A percentile compares a stretch with the other conserved stretches of the same genome.
Conservation (phyloP, 2,888 invertebrate species). For the Pachymerium ferrugineum region DNA sequence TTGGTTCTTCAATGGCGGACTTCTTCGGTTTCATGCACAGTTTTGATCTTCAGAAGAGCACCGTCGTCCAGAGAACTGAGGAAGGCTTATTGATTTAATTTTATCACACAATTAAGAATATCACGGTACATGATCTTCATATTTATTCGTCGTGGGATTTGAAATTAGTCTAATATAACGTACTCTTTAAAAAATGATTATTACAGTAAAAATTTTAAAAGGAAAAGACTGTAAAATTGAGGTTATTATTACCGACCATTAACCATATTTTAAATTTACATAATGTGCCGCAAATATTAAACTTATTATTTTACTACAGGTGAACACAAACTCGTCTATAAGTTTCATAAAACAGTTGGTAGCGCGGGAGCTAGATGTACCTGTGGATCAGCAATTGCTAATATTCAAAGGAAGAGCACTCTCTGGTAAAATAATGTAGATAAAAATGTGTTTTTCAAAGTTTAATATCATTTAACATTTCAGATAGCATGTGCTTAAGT, state of each 20-base stretch:
- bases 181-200: not conserved
- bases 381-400: slow-evolving; percentile 40
- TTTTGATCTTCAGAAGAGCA: no score
- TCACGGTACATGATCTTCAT: not conserved
- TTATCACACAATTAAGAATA: not conserved
- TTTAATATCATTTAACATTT: not conserved
- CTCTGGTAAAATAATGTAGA: slow-evolving; percentile 38
- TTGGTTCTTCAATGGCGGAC: not conserved
- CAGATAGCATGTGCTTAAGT: slow-evolving; percentile 32
- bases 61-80: no score
- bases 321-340: slow-evolving; percentile 32
- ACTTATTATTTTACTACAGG: not conserved
- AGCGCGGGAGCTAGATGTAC: slow-evolving; percentile 39
- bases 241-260: not conserved
- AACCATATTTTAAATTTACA: not conserved
- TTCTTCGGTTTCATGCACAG: not conserved
- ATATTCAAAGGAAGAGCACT: slow-evolving; percentile 40
- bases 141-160: not conserved
- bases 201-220: slow-evolving; percentile 18
- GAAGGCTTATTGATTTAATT: not conserved
- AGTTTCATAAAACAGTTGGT: slow-evolving; percentile 39
- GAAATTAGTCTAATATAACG: not conserved
- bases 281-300: not conserved
- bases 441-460: not conserved
- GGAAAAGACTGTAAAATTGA: not conserved